phyloP scores from a whole-genome alignment of 1,140 invertebrate genomes.

The Plodia interpunctella region DNA sequence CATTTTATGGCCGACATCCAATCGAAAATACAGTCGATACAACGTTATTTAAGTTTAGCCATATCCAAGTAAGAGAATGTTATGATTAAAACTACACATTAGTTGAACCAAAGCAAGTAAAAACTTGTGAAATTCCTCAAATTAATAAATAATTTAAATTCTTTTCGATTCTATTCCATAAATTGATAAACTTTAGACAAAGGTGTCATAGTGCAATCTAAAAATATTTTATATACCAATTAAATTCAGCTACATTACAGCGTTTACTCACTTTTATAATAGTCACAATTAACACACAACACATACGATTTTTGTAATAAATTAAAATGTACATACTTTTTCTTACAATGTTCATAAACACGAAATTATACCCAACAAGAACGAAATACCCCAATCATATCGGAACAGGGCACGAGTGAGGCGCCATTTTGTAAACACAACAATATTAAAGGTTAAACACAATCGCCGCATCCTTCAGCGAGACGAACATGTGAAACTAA shows the following conservation, averaged over 20 bases:
- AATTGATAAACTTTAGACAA: conserved; percentile 1
- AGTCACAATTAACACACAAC: conserved; percentile 5
- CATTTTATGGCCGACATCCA: too few species aligned
- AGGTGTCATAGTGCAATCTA: conserved; percentile 4
- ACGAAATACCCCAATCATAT: conserved; percentile 3
- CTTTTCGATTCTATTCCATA: conserved; percentile 4
- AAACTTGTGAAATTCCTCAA: background rate
- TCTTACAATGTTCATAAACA: conserved; percentile 2
- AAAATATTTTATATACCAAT: conserved; percentile 5
- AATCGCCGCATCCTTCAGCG: conserved; percentile 1
- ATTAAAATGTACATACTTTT: conserved; percentile 3
- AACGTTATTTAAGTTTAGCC: too few species aligned
- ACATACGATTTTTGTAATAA: conserved; percentile 7
- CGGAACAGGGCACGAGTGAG: background rate
- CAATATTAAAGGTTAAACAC: background rate
- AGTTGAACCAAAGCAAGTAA: background rate
- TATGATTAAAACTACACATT: background rate
- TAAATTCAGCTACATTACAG: conserved; percentile 5
- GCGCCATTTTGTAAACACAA: background rate
- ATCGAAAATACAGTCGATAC: too few species aligned
- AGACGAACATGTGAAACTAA: conserved; percentile 2
- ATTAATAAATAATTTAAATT: conserved; percentile 5
- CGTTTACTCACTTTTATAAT: conserved; percentile 1
- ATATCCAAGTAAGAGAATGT: conserved; percentile 1
- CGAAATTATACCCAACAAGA: background rate